Conservation (phyloP, 1,140 invertebrate species). For the Pseudomyrmex pallidus region DNA sequence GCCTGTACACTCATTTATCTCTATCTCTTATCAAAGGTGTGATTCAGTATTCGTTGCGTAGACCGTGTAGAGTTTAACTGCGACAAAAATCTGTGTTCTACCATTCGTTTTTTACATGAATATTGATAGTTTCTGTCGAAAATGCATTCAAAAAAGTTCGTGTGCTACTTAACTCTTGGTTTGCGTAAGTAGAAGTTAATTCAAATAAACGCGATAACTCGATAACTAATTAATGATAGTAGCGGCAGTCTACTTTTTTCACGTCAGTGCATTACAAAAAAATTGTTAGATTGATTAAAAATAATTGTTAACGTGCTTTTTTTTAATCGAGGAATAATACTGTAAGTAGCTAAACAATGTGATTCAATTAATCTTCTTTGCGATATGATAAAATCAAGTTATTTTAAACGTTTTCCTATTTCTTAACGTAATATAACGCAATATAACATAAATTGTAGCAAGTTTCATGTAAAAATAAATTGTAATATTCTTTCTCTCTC, state of each 20-base stretch:
- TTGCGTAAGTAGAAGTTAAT: slow-evolving; percentile 78
- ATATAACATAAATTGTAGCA: not conserved
- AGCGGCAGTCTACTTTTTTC: not conserved
- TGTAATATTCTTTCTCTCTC: slow-evolving; percentile 11
- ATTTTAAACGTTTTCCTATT: not conserved
- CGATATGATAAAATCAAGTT: not conserved
- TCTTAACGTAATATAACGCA: not conserved
- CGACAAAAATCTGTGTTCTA: not conserved
- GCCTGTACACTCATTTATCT: slow-evolving; percentile 27
- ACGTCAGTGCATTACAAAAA: not conserved
- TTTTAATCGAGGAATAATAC: not conserved
- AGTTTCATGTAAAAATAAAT: not conserved
- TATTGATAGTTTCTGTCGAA: slow-evolving; percentile 24
- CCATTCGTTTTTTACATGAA: not conserved
- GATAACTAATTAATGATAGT: not conserved
- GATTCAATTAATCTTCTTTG: slow-evolving; percentile 18
- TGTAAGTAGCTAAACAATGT: not conserved
- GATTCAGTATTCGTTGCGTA: slow-evolving; percentile 33
- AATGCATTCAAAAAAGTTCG: slow-evolving; percentile 75
- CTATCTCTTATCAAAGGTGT: slow-evolving; percentile 51
- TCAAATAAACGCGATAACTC: not conserved
- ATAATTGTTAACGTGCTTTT: not conserved
- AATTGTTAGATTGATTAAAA: slow-evolving; percentile 3
- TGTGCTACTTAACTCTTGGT: slow-evolving; percentile 79
- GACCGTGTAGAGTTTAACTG: slow-evolving; percentile 22